These are phyloP conservation scores for Eupithecia exiguata DNA, from an alignment of 2,888 invertebrate genomes.

Conservation along the genomic window DNA sequence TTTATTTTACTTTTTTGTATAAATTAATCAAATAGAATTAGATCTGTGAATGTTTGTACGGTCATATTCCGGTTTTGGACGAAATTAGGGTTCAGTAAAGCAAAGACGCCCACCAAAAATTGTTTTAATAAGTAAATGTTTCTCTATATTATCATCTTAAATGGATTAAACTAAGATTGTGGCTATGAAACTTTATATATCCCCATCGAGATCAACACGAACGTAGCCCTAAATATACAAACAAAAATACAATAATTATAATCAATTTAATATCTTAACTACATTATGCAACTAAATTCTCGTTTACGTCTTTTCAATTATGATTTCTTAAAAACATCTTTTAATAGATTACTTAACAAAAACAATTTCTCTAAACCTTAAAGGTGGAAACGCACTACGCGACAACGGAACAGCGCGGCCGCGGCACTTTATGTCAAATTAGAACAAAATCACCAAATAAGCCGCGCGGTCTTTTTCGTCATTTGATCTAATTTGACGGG, in stretches of 20 bases:
- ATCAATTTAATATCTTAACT: not conserved
- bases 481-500: too few species aligned
- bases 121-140: slow-evolving; percentile 46
- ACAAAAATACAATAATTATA: not conserved
- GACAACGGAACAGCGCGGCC: too few species aligned
- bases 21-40: slow-evolving; percentile 77
- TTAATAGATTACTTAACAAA: not conserved
- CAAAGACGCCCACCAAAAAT: slow-evolving; percentile 61
- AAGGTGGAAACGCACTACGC: too few species aligned
- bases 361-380: not conserved
- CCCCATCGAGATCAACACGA: slow-evolving; percentile 43
- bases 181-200: slow-evolving; percentile 51
- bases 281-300: not conserved
- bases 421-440: too few species aligned
- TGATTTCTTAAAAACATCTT: not conserved
- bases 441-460: too few species aligned
- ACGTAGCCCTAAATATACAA: slow-evolving; percentile 37
- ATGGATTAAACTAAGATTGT: slow-evolving; percentile 48
- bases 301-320: not conserved
- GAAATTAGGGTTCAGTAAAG: slow-evolving; percentile 52
- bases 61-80: slow-evolving; percentile 34
- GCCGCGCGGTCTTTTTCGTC: too few species aligned
- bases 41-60: slow-evolving; percentile 65
- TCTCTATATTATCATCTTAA: slow-evolving; percentile 49
- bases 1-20: slow-evolving; percentile 77